Base-by-base conservation (phyloP, 2,113 vertebrate genomes). In the Oceanites oceanicus region DNA sequence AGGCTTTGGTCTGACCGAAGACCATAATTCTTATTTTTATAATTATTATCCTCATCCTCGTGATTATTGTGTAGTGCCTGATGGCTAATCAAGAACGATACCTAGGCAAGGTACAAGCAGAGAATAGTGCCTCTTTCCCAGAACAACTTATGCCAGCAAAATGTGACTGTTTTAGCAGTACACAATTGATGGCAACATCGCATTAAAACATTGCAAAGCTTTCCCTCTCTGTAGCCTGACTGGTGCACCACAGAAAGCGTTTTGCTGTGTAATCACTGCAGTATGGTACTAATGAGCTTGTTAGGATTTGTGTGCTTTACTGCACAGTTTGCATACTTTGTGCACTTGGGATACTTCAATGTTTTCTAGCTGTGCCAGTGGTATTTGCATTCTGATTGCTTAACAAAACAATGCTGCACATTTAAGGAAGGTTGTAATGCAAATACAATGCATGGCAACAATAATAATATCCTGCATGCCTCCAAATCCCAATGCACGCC, bases 271-370 rank as follows among this genome's bases (percentile, higher is more conserved):
- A 96, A 96, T 96, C 90, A 93, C 79, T 96, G 92, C 90, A 84
- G 83, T 88, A 23, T 77, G 83, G 86, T 89, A 47, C 88, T 97
- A 96, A 96, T 86, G 92, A 95, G 76, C 95, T 97, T 90, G 92
- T 95, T 95, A 96, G 95, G 82, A 79, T 96, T 96, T 96, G 90
- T 96, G 91, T 93, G 67, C 92, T 94, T 91, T 95, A 68, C 90
- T 88, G 87, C 93, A 90, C 87, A 90, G 90, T 91, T 95, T 95
- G 78, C 74, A 90, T 90, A 85, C 81, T 93, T 95, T 55, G 72
- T 96, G 79, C 92, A 56, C 88, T 96, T 74, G 79, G 90, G 73
- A 58, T 52, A 74, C 65, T 92, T 93, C 63, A 72, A 19, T 92
- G 68, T 92, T 88, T 92, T 88, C 90, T 95, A 59, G 92, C 88